Evolutionary conservation across 2,888 invertebrate genomes (phyloP).

Genomic region (Scaptomyza polygonia): DNA sequence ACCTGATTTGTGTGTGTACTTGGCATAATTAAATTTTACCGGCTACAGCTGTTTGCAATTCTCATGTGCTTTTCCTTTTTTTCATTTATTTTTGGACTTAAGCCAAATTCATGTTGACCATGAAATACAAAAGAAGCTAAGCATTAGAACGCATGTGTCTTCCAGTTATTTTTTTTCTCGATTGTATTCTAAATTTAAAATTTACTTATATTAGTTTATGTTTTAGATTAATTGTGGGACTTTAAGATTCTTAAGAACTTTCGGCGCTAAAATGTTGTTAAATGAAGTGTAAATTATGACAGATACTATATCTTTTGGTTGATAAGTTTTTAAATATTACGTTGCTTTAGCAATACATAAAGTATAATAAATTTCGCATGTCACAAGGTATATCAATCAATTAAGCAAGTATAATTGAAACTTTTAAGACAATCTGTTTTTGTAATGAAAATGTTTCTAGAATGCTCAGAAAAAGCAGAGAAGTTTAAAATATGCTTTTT

Average conservation of each 20-base stretch:
- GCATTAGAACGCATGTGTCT: conserved; percentile 9
- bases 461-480: too few species aligned
- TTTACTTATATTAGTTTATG: neutral
- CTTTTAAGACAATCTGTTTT: neutral
- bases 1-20: conserved; percentile 38
- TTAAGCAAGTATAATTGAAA: neutral
- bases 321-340: neutral
- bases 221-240: neutral
- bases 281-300: conserved; percentile 3
- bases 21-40: conserved; percentile 60
- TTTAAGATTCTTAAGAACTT: conserved; percentile 1
- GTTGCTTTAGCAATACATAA: neutral
- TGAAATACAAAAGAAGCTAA: conserved; percentile 26
- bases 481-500: too few species aligned
- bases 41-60: conserved; percentile 45
- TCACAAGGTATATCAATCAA: neutral
- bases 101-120: conserved; percentile 60
- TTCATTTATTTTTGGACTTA: conserved; percentile 41
- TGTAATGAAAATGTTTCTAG: too few species aligned
- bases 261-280: neutral
- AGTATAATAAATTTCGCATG: neutral
- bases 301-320: neutral
- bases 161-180: conserved; percentile 16
- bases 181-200: conserved; percentile 8
- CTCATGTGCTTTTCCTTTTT: conserved; percentile 6